Percentiles rank a stretch among this genome's conserved stretches.
Evolutionary conservation across 2,113 vertebrate species (phyloP).

Genomic region (Tachysurus fulvidraco): DNA sequence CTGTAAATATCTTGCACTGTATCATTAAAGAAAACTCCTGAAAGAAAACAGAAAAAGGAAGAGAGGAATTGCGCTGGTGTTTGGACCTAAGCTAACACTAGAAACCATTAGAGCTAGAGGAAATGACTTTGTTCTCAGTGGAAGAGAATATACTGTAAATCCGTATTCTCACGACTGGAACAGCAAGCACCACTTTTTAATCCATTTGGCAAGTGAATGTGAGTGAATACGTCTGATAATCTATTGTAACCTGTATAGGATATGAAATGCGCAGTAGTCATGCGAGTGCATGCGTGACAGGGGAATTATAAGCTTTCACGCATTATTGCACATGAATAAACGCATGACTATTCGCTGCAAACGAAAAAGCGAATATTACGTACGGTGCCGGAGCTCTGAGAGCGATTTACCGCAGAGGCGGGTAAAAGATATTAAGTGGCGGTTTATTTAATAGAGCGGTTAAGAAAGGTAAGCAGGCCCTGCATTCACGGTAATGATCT

Average conservation of each 20-base stretch:
- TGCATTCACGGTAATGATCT: conserved; percentile 37
- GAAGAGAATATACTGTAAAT: background rate
- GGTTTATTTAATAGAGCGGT: conserved; percentile 49
- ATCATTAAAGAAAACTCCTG: background rate
- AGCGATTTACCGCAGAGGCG: conserved; percentile 38
- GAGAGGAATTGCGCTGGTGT: background rate
- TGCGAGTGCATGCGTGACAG: background rate
- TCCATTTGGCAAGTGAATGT: background rate
- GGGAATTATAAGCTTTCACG: conserved; percentile 13
- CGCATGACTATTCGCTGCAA: conserved; percentile 5
- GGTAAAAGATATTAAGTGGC: conserved; percentile 34
- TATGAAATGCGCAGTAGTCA: background rate
- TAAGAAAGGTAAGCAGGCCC: conserved; percentile 23
- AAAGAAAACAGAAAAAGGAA: background rate
- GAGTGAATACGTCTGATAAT: conserved; percentile 15
- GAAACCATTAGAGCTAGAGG: background rate
- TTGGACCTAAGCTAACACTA: background rate
- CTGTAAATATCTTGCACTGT: background rate
- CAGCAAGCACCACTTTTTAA: background rate
- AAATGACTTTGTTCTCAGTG: background rate
- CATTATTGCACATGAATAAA: conserved; percentile 22
- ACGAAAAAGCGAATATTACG: conserved; percentile 9
- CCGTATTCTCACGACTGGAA: background rate
- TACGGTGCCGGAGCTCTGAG: conserved; percentile 19
- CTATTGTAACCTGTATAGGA: background rate